Percentiles rank a stretch among this genome's conserved stretches.
phyloP scores from a whole-genome alignment of 2,113 vertebrate genomes.

The Tupaia tana region DNA sequence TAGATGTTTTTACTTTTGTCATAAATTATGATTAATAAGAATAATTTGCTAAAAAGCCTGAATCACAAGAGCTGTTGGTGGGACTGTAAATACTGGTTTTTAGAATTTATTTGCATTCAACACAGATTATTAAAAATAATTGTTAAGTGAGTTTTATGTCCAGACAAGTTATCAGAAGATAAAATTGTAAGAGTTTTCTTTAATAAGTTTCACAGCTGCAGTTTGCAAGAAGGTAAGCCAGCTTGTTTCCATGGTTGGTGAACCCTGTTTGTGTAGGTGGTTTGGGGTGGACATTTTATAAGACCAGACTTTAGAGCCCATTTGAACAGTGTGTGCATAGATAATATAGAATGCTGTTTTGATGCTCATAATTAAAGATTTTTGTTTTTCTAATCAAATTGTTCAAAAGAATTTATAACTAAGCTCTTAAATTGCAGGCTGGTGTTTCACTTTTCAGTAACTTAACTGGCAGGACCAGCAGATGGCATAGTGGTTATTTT shows the following conservation, averaged over 20 bases:
- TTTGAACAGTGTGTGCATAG: background rate
- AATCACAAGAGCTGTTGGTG: background rate
- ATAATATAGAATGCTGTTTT: background rate
- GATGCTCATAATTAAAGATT: background rate
- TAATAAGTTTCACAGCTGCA: constrained; percentile 91
- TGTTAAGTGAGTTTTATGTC: constrained; percentile 10
- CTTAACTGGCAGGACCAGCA: background rate
- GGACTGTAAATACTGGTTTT: background rate
- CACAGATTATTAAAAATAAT: background rate
- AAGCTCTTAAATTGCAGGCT: background rate
- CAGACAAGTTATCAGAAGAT: background rate
- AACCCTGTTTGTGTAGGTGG: background rate
- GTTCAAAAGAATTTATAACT: background rate
- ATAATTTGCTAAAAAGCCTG: background rate
- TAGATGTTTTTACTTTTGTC: background rate
- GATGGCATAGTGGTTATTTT: too few relatives aligned
- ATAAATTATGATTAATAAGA: background rate
- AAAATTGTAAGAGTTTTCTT: constrained; percentile 80
- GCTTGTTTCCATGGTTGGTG: background rate
- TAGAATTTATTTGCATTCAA: background rate
- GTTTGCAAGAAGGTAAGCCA: constrained; percentile 91
- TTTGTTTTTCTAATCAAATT: background rate
- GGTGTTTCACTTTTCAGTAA: background rate
- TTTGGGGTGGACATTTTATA: background rate
- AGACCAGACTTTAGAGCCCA: background rate